phyloP scores from a whole-genome alignment of 2,888 invertebrate species.

The Nephrotoma flavescens region DNA sequence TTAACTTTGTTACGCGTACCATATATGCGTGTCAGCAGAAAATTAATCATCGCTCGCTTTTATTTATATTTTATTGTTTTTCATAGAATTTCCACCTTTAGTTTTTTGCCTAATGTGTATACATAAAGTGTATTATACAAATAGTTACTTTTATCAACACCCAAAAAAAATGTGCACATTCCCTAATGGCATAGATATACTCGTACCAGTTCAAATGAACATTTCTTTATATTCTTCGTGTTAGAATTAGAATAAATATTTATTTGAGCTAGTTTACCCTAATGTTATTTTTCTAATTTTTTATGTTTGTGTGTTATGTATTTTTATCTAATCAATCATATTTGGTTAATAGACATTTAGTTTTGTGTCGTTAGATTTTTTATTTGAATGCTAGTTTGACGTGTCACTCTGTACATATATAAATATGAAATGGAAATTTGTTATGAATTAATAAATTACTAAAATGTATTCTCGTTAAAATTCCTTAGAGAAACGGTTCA shows the following conservation, averaged over 20 bases:
- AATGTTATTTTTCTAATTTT: not conserved
- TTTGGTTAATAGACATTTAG: too few relatives aligned
- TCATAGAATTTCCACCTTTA: not conserved
- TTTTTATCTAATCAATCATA: not conserved
- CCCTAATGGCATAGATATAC: not conserved
- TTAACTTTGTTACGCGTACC: not conserved
- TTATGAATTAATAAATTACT: too few relatives aligned
- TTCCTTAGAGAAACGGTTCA: too few relatives aligned
- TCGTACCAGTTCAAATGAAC: not conserved
- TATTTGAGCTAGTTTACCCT: not conserved
- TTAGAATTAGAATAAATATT: not conserved
- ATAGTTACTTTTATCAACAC: too few relatives aligned
- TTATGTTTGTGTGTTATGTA: not conserved
- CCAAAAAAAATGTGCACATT: not conserved
- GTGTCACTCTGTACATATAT: too few relatives aligned
- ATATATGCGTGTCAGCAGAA: not conserved
- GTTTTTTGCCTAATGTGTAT: not conserved
- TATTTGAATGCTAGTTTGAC: too few relatives aligned
- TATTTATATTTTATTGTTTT: not conserved
- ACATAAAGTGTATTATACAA: too few relatives aligned
- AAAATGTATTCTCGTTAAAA: too few relatives aligned
- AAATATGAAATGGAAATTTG: too few relatives aligned
- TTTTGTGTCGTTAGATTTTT: too few relatives aligned
- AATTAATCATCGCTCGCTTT: not conserved
- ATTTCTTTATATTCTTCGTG: not conserved